A percentile compares a stretch with the other conserved stretches of the same genome.
Conservation (phyloP, 2,888 invertebrate genomes). For the Cacoxenus indagator region DNA sequence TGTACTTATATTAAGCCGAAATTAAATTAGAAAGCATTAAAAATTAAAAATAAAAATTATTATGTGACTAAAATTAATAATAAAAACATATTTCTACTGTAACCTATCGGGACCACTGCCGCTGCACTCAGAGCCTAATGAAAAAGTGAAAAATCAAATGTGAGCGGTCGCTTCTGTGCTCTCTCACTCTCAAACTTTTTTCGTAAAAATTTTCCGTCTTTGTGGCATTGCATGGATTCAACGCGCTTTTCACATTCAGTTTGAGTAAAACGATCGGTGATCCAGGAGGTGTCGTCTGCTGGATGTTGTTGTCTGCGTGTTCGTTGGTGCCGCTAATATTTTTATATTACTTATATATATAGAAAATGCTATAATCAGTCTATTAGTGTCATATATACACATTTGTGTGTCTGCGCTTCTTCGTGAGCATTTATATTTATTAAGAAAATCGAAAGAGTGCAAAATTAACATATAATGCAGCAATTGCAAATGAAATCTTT, state of each 20-base stretch:
- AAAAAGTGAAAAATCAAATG: not conserved
- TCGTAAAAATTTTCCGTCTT: constrained; percentile 25
- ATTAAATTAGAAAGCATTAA: too few species aligned
- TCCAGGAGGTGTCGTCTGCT: constrained; percentile 65
- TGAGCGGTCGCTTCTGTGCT: constrained; percentile 6
- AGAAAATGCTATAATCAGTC: constrained; percentile 6
- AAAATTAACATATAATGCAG: constrained; percentile 5
- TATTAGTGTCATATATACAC: constrained; percentile 7
- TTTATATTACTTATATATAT: constrained; percentile 43
- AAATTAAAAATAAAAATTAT: too few species aligned
- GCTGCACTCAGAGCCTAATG: not conserved
- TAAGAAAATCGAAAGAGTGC: constrained; percentile 30
- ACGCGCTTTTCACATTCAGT: constrained; percentile 52
- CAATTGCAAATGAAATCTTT: not conserved
- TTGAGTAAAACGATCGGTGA: constrained; percentile 70
- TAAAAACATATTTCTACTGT: too few species aligned
- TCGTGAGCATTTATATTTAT: constrained; percentile 36
- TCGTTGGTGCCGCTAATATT: constrained; percentile 55
- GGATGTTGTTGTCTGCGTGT: constrained; percentile 57
- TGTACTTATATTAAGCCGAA: too few species aligned
- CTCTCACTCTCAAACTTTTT: constrained; percentile 24
- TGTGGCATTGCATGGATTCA: constrained; percentile 44
- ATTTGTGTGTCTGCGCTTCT: constrained; percentile 26
- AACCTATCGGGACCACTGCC: too few species aligned
- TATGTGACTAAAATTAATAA: too few species aligned